Base-by-base conservation (phyloP, 2,797 vertebrate genomes). In the Catamblyrhynchus diadema region DNA sequence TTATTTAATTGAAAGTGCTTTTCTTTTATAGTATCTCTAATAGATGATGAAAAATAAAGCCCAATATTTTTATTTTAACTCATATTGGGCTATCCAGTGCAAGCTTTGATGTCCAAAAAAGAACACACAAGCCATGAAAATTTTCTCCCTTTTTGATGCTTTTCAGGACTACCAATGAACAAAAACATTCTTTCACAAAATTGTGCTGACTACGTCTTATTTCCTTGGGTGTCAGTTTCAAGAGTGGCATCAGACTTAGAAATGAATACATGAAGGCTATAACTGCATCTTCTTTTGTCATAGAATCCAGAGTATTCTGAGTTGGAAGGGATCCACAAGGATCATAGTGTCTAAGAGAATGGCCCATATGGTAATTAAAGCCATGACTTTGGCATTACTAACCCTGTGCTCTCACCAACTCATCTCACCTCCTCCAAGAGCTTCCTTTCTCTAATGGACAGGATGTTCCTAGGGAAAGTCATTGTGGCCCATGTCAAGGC, bases 361-460 rank as follows among this genome's bases (percentile, higher is more conserved):
- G 61, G 19, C 22, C 30, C 2, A 1, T 42, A 28, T 2, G 11
- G 23, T 0, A 2, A n/a, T 14, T 15, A 14, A 28, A 54, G 3
- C 15, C 20, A 4, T 27, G 54, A 27, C 25, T 14, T 32, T 35
- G 32, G 16, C 19, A 21, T n/a, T 25, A 62, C 24, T 15, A n/a
- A 35, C 14, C 18, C 19, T 0, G 1, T 69, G 13, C 16, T 69
- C 42, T 47, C 24, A 48, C 14, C 19, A 37, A 6, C 42, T n/a
- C 19, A 28, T 35, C 22, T 72, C 57, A 62, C 19, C 53, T 81
- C 41, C 22, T 54, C 14, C 48, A 71, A 62, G 51, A 77, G 32
- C 9, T 66, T 60, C 23, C 8, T 28, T 56, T 30, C 8, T 30
- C 14, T n/a, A 6, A 32, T 14, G 17, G 45, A 60, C 50, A 45